These are phyloP conservation scores for Tribolium castaneum DNA, from an alignment of 1,140 invertebrate genomes.

Conservation along the genomic window DNA sequence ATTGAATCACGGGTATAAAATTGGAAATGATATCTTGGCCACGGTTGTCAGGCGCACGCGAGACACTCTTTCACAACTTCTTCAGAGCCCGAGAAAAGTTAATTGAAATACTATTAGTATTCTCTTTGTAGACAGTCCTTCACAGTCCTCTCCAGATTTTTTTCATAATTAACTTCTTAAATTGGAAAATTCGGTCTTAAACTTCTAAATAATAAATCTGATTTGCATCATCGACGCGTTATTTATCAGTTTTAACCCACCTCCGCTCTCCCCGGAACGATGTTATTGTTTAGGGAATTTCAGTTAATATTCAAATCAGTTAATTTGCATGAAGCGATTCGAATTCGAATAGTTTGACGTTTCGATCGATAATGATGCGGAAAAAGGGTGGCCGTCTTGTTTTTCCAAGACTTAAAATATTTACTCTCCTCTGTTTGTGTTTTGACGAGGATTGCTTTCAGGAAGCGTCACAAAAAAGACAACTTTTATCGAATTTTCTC, in stretches of 20 bases:
- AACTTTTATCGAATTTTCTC: slow-evolving; percentile 39
- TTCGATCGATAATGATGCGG: background rate
- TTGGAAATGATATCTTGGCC: slow-evolving; percentile 61
- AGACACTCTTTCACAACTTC: slow-evolving; percentile 58
- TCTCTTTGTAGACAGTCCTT: slow-evolving; percentile 53
- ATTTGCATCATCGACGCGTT: slow-evolving; percentile 31
- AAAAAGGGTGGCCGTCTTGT: background rate
- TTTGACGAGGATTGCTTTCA: background rate
- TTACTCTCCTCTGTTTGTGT: background rate
- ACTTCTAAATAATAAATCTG: slow-evolving; percentile 41
- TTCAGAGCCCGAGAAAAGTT: slow-evolving; percentile 52
- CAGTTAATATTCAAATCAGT: slow-evolving; percentile 33
- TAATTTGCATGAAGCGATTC: background rate
- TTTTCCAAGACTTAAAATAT: background rate
- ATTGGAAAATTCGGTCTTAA: slow-evolving; percentile 50
- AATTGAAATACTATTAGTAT: slow-evolving; percentile 61
- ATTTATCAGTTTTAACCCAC: slow-evolving; percentile 1
- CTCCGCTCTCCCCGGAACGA: background rate
- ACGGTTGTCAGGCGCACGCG: slow-evolving; percentile 55
- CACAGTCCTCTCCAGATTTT: slow-evolving; percentile 49
- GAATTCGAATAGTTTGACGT: slow-evolving; percentile 19
- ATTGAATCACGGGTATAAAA: slow-evolving; percentile 59
- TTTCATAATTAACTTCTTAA: slow-evolving; percentile 59
- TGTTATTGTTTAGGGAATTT: slow-evolving; percentile 31
- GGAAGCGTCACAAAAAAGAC: slow-evolving; percentile 38